These are phyloP conservation scores for Neotoma lepida DNA, from an alignment of 2,113 vertebrate species.

Conservation along the genomic window DNA sequence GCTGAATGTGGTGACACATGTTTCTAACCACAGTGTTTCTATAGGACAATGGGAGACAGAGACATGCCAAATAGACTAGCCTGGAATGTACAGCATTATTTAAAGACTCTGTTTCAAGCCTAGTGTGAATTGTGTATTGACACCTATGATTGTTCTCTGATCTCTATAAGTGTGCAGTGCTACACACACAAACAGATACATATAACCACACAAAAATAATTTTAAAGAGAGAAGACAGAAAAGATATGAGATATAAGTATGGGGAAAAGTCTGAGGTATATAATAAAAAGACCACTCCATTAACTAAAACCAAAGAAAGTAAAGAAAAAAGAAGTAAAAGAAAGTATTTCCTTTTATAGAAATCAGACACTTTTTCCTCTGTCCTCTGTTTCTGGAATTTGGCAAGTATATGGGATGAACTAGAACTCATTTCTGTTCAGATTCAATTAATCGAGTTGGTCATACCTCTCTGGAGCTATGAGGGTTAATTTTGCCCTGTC, in stretches of 20 bases:
- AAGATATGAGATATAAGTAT: background rate
- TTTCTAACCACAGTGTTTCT: background rate
- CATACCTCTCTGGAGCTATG: background rate
- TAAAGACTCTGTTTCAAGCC: background rate
- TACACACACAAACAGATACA: background rate
- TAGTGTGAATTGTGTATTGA: background rate
- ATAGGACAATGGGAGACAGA: background rate
- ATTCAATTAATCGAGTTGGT: background rate
- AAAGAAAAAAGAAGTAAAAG: background rate
- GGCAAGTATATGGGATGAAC: background rate
- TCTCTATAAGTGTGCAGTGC: background rate
- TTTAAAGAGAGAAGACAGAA: background rate
- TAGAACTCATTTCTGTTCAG: background rate
- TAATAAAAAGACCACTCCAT: background rate
- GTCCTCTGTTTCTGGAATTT: background rate
- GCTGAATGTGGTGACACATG: no score
- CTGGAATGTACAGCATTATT: background rate
- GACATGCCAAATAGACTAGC: no score
- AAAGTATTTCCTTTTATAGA: background rate
- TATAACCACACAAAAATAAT: background rate
- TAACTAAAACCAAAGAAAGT: background rate
- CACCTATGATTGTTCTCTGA: no score
- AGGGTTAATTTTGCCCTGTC: background rate
- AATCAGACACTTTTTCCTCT: background rate
- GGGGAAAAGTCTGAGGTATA: background rate